These are phyloP conservation scores for Tachystola acroxantha DNA, from an alignment of 2,888 invertebrate species.

Conservation along the genomic window DNA sequence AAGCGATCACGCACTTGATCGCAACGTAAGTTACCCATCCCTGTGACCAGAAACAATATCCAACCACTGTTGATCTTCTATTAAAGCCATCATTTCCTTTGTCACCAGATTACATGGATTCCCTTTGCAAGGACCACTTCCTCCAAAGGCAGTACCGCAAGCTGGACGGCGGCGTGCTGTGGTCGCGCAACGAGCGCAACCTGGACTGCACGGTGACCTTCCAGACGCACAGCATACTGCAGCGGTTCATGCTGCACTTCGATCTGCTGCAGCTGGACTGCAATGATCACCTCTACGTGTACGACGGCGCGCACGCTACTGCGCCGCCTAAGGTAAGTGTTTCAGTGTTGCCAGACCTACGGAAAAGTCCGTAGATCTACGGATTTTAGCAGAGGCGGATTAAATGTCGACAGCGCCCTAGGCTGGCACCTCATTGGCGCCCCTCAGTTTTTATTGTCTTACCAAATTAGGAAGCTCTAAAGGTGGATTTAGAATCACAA, in stretches of 20 bases:
- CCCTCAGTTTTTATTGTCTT: no score
- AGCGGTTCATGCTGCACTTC: constrained; percentile 95
- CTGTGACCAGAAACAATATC: no score
- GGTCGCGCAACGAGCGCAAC: constrained; percentile 93
- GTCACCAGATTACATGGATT: constrained; percentile 89
- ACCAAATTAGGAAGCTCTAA: no score
- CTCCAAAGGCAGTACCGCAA: constrained; percentile 93
- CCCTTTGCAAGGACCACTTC: constrained; percentile 93
- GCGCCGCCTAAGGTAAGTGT: constrained; percentile 91
- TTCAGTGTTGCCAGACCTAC: no score
- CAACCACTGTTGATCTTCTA: no score
- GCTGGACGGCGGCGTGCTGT: constrained; percentile 93
- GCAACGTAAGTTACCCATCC: no score
- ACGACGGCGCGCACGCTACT: constrained; percentile 94
- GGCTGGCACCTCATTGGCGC: no score
- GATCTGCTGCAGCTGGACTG: constrained; percentile 95
- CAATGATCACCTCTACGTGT: constrained; percentile 95
- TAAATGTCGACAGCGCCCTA: no score
- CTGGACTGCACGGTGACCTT: constrained; percentile 95
- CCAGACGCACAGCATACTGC: constrained; percentile 95
- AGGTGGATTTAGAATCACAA: no score
- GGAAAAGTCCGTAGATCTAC: no score
- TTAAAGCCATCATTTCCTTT: constrained; percentile 15
- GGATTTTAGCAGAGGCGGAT: no score
- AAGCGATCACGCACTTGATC: no score